A percentile compares a stretch with the other conserved stretches of the same genome.
Conservation (phyloP, 2,888 invertebrate genomes). For the Eupithecia vulgata region DNA sequence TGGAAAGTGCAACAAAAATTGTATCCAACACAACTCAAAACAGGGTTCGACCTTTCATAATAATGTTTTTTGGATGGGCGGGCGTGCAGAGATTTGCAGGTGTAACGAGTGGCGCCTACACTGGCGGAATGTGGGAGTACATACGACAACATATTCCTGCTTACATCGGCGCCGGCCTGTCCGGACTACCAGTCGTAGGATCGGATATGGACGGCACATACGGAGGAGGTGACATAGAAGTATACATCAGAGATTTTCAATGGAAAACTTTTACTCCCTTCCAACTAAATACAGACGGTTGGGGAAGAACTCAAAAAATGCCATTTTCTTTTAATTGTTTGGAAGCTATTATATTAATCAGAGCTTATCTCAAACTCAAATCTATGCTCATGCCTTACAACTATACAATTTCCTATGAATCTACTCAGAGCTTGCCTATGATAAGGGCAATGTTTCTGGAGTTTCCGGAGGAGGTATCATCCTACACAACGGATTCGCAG, state of each 20-base stretch:
- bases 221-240: conserved; percentile 61
- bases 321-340: conserved; percentile 68
- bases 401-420: conserved; percentile 68
- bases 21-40: conserved; percentile 57
- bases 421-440: conserved; percentile 69
- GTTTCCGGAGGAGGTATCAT: conserved; percentile 63
- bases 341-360: conserved; percentile 65
- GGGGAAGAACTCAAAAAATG: conserved; percentile 71
- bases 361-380: conserved; percentile 75
- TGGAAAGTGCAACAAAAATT: conserved; percentile 66
- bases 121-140: conserved; percentile 76
- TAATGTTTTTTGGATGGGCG: conserved; percentile 78
- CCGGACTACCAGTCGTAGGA: conserved; percentile 71
- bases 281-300: conserved; percentile 78
- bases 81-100: conserved; percentile 74
- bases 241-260: conserved; percentile 74
- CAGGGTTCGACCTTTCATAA: conserved; percentile 62
- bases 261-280: conserved; percentile 78
- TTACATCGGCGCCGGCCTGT: conserved; percentile 72
- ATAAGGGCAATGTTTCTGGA: conserved; percentile 76
- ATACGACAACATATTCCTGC: conserved; percentile 78
- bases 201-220: conserved; percentile 79
- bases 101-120: conserved; percentile 76
- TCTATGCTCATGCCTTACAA: conserved; percentile 75
- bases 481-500: conserved; percentile 67